Evolutionary conservation across 2,797 vertebrate genomes (phyloP).

Genomic region (Gallinago solitaria): DNA sequence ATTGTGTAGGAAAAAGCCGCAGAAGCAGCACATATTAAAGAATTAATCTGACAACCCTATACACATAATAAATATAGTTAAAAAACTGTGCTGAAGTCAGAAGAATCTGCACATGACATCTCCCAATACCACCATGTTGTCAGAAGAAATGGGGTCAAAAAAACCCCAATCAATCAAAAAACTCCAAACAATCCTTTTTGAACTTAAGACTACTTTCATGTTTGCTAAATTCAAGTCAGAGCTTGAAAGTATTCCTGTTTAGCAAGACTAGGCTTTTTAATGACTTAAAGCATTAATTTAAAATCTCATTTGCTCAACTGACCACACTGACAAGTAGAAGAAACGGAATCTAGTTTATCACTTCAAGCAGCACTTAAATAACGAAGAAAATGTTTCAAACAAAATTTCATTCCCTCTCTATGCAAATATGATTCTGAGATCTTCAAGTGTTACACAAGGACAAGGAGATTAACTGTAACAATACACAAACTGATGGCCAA

Average conservation of each 20-base stretch:
- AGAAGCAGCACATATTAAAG: neutral
- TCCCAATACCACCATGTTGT: neutral
- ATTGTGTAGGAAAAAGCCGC: neutral
- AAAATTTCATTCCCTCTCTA: neutral
- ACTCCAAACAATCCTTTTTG: neutral
- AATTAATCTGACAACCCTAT: neutral
- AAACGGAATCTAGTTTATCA: neutral
- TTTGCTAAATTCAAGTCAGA: neutral
- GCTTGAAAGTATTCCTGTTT: slow-evolving; percentile 11
- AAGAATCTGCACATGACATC: neutral
- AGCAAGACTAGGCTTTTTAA: neutral
- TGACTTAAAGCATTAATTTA: neutral
- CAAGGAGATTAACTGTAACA: neutral
- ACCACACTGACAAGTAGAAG: neutral
- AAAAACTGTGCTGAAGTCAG: neutral
- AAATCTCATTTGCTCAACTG: neutral
- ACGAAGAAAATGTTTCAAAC: neutral
- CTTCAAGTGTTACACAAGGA: neutral
- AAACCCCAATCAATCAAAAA: neutral
- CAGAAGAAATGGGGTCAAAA: neutral
- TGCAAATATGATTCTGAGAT: neutral
- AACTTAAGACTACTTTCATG: neutral
- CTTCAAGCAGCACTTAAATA: neutral
- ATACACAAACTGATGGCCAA: neutral
- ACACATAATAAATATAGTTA: neutral